Evolutionary conservation across 1,140 invertebrate genomes (phyloP).

Genomic region (Drosophila nikananu): DNA sequence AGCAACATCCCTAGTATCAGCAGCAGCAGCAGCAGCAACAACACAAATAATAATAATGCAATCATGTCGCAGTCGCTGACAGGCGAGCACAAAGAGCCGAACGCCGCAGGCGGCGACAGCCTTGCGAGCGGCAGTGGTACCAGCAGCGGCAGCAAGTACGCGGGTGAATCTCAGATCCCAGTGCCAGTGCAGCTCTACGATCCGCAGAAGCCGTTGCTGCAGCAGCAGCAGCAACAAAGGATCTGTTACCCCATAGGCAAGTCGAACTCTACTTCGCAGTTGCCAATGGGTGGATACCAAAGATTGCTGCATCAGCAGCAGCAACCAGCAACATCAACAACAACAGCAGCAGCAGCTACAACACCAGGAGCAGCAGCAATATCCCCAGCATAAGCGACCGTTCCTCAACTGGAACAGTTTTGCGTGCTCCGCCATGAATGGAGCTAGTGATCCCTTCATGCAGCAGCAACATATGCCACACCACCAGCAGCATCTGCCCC

Average conservation of each 20-base stretch:
- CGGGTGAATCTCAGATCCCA: constrained; percentile 65
- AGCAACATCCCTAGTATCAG: constrained; percentile 24
- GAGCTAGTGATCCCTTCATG: constrained; percentile 72
- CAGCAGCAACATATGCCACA: constrained; percentile 62
- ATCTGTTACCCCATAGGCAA: constrained; percentile 74
- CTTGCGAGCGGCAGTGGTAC: constrained; percentile 25
- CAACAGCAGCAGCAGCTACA: constrained; percentile 18
- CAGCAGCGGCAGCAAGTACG: constrained; percentile 51
- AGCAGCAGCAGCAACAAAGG: constrained; percentile 65
- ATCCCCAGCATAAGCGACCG: constrained; percentile 77
- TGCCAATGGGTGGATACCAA: constrained; percentile 71
- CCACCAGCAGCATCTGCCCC: constrained; percentile 45
- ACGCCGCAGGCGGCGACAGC: constrained; percentile 24
- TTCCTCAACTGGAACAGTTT: constrained; percentile 81
- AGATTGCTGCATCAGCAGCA: constrained; percentile 63
- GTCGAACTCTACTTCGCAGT: constrained; percentile 79
- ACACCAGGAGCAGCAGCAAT: constrained; percentile 49
- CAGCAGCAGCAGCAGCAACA: constrained; percentile 29
- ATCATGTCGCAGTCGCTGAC: constrained; percentile 64
- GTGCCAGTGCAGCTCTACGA: constrained; percentile 76
- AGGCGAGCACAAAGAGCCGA: constrained; percentile 68
- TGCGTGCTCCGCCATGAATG: constrained; percentile 75
- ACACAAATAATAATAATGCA: constrained; percentile 43
- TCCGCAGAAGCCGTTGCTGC: constrained; percentile 66
- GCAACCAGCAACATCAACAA: constrained; percentile 34